Evolutionary conservation across 2,113 vertebrate genomes (phyloP).

Genomic region (Thamnophis sirtalis): DNA sequence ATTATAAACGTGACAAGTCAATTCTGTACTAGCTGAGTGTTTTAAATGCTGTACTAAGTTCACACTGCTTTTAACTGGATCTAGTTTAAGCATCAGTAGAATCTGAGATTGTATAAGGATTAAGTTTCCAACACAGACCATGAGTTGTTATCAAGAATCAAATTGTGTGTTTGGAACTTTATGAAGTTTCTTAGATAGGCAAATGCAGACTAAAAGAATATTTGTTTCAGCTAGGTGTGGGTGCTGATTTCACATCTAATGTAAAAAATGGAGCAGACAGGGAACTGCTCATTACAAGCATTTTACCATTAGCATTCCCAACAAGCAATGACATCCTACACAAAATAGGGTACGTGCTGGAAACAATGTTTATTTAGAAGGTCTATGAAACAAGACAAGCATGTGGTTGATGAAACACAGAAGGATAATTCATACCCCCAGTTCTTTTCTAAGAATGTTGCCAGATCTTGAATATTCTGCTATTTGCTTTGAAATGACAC

Average conservation of each 20-base stretch:
- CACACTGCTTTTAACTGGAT: background rate
- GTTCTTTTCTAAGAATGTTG: background rate
- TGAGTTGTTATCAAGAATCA: background rate
- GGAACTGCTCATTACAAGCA: background rate
- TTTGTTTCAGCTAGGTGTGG: background rate
- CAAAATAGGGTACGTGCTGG: slow-evolving; percentile 7
- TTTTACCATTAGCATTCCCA: slow-evolving; percentile 4
- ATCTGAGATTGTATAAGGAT: background rate
- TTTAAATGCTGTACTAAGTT: background rate
- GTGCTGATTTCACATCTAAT: background rate
- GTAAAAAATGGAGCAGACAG: background rate
- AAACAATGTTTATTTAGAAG: slow-evolving; percentile 11
- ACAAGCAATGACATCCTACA: slow-evolving; percentile 1
- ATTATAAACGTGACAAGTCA: background rate
- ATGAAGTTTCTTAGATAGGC: background rate
- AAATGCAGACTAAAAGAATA: background rate
- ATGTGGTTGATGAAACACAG: background rate
- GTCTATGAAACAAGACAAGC: background rate
- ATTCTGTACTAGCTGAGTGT: background rate
- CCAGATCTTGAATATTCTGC: slow-evolving; percentile 13
- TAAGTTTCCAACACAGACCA: background rate
- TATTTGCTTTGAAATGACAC: slow-evolving; percentile 9
- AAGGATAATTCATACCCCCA: slow-evolving; percentile 4
- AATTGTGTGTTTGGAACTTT: background rate
- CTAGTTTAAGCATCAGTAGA: background rate